These are phyloP conservation scores for Burhinus oedicnemus DNA, from an alignment of 2,113 vertebrate genomes.

Conservation along the genomic window DNA sequence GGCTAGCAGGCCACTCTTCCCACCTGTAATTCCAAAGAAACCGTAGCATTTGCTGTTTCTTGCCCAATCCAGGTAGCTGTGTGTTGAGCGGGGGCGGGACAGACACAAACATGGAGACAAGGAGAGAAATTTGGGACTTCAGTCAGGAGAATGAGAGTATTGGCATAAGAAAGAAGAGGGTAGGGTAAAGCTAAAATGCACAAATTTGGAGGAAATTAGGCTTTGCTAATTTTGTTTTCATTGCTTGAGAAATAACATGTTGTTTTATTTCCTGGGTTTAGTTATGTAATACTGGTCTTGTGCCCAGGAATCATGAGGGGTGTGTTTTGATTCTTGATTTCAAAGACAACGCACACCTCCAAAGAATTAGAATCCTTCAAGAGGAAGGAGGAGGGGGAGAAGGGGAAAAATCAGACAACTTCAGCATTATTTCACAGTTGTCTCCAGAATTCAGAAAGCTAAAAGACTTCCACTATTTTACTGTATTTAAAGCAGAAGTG, in stretches of 20 bases:
- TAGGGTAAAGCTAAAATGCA: background rate
- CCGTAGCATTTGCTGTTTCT: background rate
- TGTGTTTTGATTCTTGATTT: conserved; percentile 5
- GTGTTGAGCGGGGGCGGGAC: background rate
- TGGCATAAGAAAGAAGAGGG: background rate
- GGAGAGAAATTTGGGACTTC: background rate
- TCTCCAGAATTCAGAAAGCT: background rate
- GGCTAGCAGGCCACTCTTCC: background rate
- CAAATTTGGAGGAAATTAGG: background rate
- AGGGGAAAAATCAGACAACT: background rate
- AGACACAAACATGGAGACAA: background rate
- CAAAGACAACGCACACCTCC: background rate
- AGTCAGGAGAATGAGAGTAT: background rate
- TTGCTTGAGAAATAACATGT: background rate
- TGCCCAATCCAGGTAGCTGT: background rate
- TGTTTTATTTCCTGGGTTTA: background rate
- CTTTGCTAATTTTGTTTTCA: background rate
- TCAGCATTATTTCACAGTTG: background rate
- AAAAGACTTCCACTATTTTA: background rate
- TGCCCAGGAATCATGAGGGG: background rate
- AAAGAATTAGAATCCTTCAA: background rate
- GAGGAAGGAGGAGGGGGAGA: background rate
- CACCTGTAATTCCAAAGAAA: background rate
- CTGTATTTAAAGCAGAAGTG: background rate
- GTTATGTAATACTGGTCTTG: background rate